Percentiles rank a stretch among this genome's conserved stretches.
Conservation (phyloP, 1,140 invertebrate species). For the Dreissena rostriformis region DNA sequence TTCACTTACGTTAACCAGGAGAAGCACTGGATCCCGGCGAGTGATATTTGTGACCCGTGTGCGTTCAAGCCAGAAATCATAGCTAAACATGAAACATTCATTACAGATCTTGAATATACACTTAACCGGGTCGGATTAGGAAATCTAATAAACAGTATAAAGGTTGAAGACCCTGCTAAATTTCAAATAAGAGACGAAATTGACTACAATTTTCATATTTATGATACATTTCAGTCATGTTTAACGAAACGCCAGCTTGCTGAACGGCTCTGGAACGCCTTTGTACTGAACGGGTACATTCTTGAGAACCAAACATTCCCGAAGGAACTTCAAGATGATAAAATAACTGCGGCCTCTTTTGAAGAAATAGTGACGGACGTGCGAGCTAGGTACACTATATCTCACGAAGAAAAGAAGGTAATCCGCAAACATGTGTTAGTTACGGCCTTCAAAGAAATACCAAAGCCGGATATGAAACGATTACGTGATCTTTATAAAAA, state of each 20-base stretch:
- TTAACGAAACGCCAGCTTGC: constrained; percentile 44
- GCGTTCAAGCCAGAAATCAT: constrained; percentile 57
- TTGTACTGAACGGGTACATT: constrained; percentile 61
- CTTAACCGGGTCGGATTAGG: constrained; percentile 38
- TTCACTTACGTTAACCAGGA: constrained; percentile 36
- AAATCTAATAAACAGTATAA: constrained; percentile 27
- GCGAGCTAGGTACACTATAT: constrained; percentile 8
- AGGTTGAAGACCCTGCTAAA: constrained; percentile 19
- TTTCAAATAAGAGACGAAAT: constrained; percentile 58
- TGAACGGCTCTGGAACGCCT: constrained; percentile 54
- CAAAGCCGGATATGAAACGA: background rate
- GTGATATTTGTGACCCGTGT: constrained; percentile 61
- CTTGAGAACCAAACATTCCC: constrained; percentile 37
- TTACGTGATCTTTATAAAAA: constrained; percentile 19
- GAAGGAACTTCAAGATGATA: background rate
- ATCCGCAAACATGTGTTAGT: background rate
- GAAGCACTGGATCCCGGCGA: constrained; percentile 64
- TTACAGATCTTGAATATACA: constrained; percentile 39
- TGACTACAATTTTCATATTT: constrained; percentile 57
- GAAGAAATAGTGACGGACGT: background rate
- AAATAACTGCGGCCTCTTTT: background rate
- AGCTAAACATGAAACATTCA: constrained; percentile 65
- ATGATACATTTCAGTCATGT: constrained; percentile 43
- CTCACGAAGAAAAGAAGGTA: constrained; percentile 6
- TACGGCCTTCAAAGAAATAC: constrained; percentile 15